A percentile compares a stretch with the other conserved stretches of the same genome.
Conservation (phyloP, 2,113 vertebrate species). For the Alethe castanea region DNA sequence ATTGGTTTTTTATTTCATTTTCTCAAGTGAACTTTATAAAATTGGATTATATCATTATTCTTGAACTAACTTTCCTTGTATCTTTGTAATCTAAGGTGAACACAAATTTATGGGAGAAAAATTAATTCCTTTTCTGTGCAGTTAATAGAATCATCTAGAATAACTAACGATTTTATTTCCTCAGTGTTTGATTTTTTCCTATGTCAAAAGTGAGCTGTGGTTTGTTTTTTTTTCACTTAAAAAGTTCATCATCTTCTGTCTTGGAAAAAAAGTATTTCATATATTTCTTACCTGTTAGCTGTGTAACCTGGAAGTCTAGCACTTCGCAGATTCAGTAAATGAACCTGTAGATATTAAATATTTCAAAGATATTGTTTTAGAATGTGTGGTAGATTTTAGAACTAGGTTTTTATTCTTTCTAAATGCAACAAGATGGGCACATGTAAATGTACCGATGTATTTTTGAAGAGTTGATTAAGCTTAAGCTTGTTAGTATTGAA, state of each 20-base stretch:
- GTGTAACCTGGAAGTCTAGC: background rate
- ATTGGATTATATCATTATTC: background rate
- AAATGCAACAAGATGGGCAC: background rate
- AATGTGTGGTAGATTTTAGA: background rate
- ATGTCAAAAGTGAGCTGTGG: background rate
- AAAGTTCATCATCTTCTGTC: background rate
- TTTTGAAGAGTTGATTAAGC: background rate
- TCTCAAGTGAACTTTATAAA: background rate
- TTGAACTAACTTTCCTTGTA: background rate
- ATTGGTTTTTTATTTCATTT: background rate
- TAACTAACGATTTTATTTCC: background rate
- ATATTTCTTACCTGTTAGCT: background rate
- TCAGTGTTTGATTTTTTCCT: background rate
- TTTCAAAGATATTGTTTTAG: background rate
- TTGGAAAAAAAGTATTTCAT: background rate
- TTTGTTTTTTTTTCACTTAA: background rate
- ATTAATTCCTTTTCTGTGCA: background rate
- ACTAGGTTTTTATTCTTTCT: background rate
- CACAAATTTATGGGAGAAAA: background rate
- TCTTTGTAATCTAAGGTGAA: background rate
- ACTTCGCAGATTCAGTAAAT: background rate
- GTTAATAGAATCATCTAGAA: background rate
- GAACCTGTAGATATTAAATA: background rate
- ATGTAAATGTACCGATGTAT: fast-evolving
- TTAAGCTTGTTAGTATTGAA: background rate